These are phyloP conservation scores for Bostrychus sinensis DNA, from an alignment of 2,113 vertebrate species.

Conservation along the genomic window DNA sequence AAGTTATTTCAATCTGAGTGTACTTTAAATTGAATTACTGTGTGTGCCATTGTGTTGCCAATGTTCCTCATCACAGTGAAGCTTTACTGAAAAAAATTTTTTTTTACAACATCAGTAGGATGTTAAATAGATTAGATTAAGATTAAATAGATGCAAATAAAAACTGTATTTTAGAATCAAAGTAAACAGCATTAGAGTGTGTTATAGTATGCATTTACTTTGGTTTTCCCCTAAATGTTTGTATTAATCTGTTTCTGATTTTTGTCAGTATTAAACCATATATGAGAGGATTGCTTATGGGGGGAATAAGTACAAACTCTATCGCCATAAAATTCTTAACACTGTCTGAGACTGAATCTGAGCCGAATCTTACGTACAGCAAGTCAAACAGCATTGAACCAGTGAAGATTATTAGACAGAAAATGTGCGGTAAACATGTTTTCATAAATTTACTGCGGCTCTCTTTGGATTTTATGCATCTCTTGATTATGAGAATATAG, in stretches of 20 bases:
- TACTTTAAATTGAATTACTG: background rate
- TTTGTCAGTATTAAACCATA: constrained; percentile 42
- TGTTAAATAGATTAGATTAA: too few species aligned
- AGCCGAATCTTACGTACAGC: constrained; percentile 33
- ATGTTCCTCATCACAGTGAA: too few species aligned
- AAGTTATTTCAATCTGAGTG: too few species aligned
- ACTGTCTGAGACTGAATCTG: background rate
- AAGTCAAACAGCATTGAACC: constrained; percentile 34
- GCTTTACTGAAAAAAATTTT: background rate
- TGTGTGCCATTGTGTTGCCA: background rate
- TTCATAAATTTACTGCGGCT: constrained; percentile 38
- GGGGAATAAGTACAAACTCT: constrained; percentile 38
- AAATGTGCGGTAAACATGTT: constrained; percentile 42
- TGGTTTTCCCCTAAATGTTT: background rate
- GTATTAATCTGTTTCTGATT: constrained; percentile 13
- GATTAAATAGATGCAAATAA: too few species aligned
- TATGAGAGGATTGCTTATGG: constrained; percentile 34
- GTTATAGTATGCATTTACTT: too few species aligned
- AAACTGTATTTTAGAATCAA: too few species aligned
- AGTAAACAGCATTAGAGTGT: too few species aligned
- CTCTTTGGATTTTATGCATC: constrained; percentile 24
- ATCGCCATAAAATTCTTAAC: constrained; percentile 33
- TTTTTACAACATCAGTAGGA: too few species aligned
- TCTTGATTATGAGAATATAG: constrained; percentile 31
- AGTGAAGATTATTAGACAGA: constrained; percentile 16